phyloP scores from a whole-genome alignment of 2,113 vertebrate species.

The Solenodon paradoxus region DNA sequence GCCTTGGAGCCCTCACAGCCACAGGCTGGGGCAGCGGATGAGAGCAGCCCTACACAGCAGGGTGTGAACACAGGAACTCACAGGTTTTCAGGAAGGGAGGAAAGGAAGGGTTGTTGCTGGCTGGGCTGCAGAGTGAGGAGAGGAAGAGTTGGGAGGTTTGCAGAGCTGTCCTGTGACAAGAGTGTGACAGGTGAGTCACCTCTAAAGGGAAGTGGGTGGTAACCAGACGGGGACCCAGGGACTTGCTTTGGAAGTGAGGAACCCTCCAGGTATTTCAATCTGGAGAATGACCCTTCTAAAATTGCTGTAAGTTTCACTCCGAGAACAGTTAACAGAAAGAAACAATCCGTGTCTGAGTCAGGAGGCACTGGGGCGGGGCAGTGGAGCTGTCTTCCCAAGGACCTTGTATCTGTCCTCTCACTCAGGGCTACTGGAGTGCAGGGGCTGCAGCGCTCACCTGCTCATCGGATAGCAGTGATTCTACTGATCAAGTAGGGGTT shows the following conservation, averaged over 20 bases:
- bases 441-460: rapidly evolving
- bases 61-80: background rate
- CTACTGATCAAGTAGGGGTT: background rate
- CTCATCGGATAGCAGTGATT: background rate
- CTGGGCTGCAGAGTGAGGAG: no score
- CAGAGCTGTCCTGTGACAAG: background rate
- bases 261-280: background rate
- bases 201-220: background rate
- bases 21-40: rapidly evolving
- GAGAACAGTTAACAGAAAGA: rapidly evolving
- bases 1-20: background rate
- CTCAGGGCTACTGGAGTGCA: rapidly evolving
- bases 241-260: rapidly evolving
- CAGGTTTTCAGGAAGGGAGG: background rate
- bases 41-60: rapidly evolving
- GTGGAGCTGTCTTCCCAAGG: background rate
- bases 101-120: background rate
- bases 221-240: background rate
- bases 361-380: background rate
- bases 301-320: background rate
- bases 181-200: background rate
- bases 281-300: no score
- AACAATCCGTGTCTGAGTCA: no score
- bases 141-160: no score
- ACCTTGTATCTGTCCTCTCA: background rate